A percentile compares a stretch with the other conserved stretches of the same genome.
Evolutionary conservation across 53 echinoderm and acorn worm genomes (phyloP).

Genomic region (Patiria pectinifera): DNA sequence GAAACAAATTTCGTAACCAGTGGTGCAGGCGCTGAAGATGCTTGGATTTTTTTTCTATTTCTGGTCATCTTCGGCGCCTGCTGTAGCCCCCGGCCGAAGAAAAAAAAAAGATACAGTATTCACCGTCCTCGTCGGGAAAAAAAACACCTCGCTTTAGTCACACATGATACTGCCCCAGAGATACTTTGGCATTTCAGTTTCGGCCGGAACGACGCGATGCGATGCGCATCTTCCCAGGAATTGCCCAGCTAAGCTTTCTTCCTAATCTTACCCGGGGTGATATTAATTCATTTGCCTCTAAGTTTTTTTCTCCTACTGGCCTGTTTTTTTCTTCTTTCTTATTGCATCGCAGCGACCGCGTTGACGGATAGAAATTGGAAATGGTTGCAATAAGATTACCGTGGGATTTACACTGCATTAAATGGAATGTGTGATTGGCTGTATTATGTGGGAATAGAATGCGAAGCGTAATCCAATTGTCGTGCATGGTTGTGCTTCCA

Average conservation of each 20-base stretch:
- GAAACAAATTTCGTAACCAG: not conserved
- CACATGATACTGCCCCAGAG: constrained; percentile 12
- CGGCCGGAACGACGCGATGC: not conserved
- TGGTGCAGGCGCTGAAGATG: not conserved
- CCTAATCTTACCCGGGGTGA: not conserved
- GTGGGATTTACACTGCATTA: constrained; percentile 32
- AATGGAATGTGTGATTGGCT: constrained; percentile 17
- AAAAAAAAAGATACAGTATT: constrained; percentile 10
- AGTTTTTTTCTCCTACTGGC: not conserved
- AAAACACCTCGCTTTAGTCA: not conserved
- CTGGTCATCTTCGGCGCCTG: not conserved
- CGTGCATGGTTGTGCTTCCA: not conserved
- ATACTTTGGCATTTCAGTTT: constrained; percentile 12
- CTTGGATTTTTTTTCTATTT: not conserved
- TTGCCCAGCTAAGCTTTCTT: not conserved
- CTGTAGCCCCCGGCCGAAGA: not conserved
- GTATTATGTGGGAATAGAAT: constrained; percentile 34
- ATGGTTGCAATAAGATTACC: constrained; percentile 46
- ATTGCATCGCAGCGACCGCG: not conserved
- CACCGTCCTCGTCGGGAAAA: not conserved
- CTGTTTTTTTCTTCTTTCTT: not conserved
- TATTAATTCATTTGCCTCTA: constrained; percentile 1
- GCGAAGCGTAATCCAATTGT: constrained; percentile 20
- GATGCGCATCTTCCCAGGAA: not conserved
- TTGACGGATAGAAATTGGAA: constrained; percentile 32